Percentiles rank a stretch among this genome's conserved stretches.
These are phyloP conservation scores for Bicyclus anynana DNA, from an alignment of 1,140 invertebrate genomes.

Conservation along the genomic window DNA sequence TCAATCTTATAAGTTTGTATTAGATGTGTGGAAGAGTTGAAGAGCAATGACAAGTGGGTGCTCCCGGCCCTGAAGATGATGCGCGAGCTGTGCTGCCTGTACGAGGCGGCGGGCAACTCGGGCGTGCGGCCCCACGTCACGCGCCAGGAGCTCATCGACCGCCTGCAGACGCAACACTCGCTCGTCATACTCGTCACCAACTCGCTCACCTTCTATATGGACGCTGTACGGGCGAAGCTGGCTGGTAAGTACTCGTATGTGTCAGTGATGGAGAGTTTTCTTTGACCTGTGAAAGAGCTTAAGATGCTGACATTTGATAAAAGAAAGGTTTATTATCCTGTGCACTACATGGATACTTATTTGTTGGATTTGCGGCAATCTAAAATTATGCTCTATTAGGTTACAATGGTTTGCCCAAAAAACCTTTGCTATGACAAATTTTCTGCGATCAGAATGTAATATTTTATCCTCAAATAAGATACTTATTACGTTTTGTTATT, in stretches of 20 bases:
- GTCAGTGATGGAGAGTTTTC: too few relatives aligned
- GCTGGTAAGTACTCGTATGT: too few relatives aligned
- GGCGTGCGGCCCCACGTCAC: slow-evolving; percentile 69
- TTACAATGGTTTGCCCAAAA: too few relatives aligned
- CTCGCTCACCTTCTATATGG: slow-evolving; percentile 95
- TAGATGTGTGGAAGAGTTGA: slow-evolving; percentile 94
- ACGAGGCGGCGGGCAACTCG: slow-evolving; percentile 88
- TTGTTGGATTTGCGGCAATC: too few relatives aligned
- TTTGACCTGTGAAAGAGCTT: too few relatives aligned
- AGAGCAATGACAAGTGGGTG: slow-evolving; percentile 93
- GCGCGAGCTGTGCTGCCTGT: slow-evolving; percentile 95
- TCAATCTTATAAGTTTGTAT: neutral
- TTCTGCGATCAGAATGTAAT: too few relatives aligned
- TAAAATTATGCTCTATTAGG: too few relatives aligned
- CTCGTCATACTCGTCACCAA: slow-evolving; percentile 96
- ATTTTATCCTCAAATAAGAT: too few relatives aligned
- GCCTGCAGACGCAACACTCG: slow-evolving; percentile 93
- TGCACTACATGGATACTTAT: too few relatives aligned
- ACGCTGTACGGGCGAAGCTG: slow-evolving; percentile 83
- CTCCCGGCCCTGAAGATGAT: slow-evolving; percentile 97
- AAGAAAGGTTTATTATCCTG: too few relatives aligned
- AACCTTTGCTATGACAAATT: too few relatives aligned
- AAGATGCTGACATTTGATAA: too few relatives aligned
- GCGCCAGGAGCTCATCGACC: slow-evolving; percentile 90
- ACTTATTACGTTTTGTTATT: slow-evolving; percentile 14